A percentile compares a stretch with the other conserved stretches of the same genome.
phyloP scores from a whole-genome alignment of 2,113 vertebrate species.

The Gila orcuttii region DNA sequence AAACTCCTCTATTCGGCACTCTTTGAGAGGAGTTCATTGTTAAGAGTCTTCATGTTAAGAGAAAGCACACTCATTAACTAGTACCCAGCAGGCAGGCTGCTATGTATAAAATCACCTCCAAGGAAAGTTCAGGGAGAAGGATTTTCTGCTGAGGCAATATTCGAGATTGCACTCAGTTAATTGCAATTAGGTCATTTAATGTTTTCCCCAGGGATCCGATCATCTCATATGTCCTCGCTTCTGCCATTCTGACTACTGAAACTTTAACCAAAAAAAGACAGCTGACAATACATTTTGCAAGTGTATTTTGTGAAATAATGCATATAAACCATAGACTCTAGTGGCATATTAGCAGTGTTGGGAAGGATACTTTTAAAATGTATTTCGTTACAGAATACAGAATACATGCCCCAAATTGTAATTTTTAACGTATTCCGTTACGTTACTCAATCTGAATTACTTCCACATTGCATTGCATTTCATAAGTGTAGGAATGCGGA shows the following conservation, averaged over 20 bases:
- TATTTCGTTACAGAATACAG: no score
- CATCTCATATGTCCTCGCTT: not conserved
- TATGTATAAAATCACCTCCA: not conserved
- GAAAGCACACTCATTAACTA: constrained; percentile 25
- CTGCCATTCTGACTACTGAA: not conserved
- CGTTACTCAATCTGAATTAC: no score
- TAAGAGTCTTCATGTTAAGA: not conserved
- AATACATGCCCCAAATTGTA: no score
- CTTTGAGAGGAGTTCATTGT: constrained; percentile 1
- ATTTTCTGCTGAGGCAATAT: not conserved
- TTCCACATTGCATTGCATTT: no score
- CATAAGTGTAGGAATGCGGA: no score
- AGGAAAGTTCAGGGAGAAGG: constrained; percentile 18
- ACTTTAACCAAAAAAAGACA: not conserved
- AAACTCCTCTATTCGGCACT: not conserved
- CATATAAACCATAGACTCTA: constrained; percentile 11
- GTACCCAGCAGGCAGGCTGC: not conserved
- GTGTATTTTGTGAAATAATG: not conserved
- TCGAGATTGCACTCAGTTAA: not conserved
- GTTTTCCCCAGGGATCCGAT: not conserved
- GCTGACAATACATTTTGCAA: not conserved
- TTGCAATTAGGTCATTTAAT: constrained; percentile 12
- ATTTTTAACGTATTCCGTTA: no score
- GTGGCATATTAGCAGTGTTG: constrained; percentile 18
- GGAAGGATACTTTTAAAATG: no score